Base-by-base conservation (phyloP, 2,888 invertebrate genomes). In the Orchestes rusci region DNA sequence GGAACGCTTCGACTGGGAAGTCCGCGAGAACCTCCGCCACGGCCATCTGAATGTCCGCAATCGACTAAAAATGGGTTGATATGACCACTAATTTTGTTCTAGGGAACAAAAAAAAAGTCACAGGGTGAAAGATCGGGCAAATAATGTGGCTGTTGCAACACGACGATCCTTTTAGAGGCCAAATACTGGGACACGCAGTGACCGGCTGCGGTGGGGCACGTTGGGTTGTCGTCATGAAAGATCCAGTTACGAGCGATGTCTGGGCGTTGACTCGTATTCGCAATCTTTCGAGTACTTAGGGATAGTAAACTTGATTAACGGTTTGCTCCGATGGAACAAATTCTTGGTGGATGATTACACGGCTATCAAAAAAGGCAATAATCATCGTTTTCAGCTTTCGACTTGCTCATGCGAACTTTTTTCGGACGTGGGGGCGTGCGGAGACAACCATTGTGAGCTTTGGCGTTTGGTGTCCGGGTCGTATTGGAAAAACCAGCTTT, bases 401-500 rank as follows among this genome's bases (percentile, higher is more conserved):
- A 23, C 23, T 23, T 23, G 23, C 23, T 23, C 23, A 23, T 23
- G 23, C 23, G 23, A 23, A 10, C 23, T 23, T 23, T 37, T 37
- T 37, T 36, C 4, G 19, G 36, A 7, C 36, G n/a, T 23, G 16
- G 20, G 12, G n/a, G 36, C n/a, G 36, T 5, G 8, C n/a, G 36
- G 10, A 39, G 28, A 12, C 13, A 13, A 16, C 30, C 16, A 31
- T 12, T 39, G 13, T 23, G 12, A 5, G 30, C 15, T 39, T 23
- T 39, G 39, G 30, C 39, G 39, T 30, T 39, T 39, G 30, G 39
- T 39, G 18, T 39, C 39, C 16, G 30, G 31, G 39, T 39, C 39
- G n/a, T 39, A 39, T 18, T 3, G 7, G 17, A 39, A 39, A 27
- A 41, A 4, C 34, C 41, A 41, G 29, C 4, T 15, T 23, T 41